Evolutionary conservation across 2,113 vertebrate genomes (phyloP), one percentile per base, ranked within the genome.

Genomic region (Pardalotus punctatus): DNA sequence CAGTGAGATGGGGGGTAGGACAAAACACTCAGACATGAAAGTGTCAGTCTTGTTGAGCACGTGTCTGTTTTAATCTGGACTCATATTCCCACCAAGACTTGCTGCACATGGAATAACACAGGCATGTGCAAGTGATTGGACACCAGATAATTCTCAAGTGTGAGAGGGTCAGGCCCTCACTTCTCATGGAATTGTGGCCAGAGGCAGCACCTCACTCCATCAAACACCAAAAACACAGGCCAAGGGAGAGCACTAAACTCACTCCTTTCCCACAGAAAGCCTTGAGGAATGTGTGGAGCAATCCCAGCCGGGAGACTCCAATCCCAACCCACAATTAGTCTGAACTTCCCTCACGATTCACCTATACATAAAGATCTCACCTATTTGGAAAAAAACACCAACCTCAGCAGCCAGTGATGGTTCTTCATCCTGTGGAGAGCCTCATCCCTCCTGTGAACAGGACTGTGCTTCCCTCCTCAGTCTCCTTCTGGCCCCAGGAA

Each of bases 91-190:
- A 83, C 17, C 45, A 61, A 31, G 64, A n/a, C 28, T 61, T 80
- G 19, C 2, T 88, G 21, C 28, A 25, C 5, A 12, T 23, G 40
- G 66, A 65, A 21, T 61, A 77, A 36, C 16, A 50, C 1, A 22
- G 11, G 35, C 19, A 36, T 1, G 2, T 1, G 9, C 31, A 73
- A 56, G 48, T 11, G n/a, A 28, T 15, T 50, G 57, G 50, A 50
- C 43, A 71, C 31, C 0, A 0, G 35, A 1, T 42, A 50, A 51
- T 60, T 72, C 5, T 71, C 28, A 35, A 42, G 36, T 1, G 6
- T 11, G 25, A 51, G 36, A 58, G 17, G 31, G 24, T 36, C 51
- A 70, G 36, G 31, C 31, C 31, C 57, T 66, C 36, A 16, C 18
- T 74, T 81, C 70, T 38, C 18, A 12, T 10, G n/a, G 35, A 93